These are phyloP conservation scores for Ennomos fuscantarius DNA, from an alignment of 2,888 invertebrate genomes.

Conservation along the genomic window DNA sequence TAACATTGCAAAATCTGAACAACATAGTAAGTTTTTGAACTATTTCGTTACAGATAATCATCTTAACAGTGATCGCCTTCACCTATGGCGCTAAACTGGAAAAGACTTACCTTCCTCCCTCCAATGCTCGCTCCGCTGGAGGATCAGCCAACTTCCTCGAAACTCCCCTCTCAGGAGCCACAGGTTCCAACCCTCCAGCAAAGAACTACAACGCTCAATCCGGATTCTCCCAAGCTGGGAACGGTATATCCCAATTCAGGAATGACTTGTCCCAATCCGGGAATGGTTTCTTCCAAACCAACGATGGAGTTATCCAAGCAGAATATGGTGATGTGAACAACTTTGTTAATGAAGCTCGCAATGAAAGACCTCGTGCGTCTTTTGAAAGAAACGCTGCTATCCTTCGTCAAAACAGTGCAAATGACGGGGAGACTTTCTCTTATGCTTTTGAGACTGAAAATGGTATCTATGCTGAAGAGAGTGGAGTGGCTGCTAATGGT, in stretches of 20 bases:
- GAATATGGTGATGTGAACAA: conserved; percentile 44
- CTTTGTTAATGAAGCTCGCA: conserved; percentile 42
- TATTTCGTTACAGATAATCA: conserved; percentile 58
- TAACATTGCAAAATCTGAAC: too few species aligned
- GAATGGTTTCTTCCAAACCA: conserved; percentile 36
- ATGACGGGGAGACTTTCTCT: conserved; percentile 71
- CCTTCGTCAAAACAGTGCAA: conserved; percentile 68
- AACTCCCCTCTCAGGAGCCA: conserved; percentile 49
- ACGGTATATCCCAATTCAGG: conserved; percentile 24
- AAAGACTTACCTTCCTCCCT: conserved; percentile 72
- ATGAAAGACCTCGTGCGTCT: conserved; percentile 69
- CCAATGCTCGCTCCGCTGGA: conserved; percentile 57
- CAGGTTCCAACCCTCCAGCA: conserved; percentile 13
- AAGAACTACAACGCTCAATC: conserved; percentile 27
- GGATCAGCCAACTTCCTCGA: conserved; percentile 64
- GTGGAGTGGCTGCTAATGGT: conserved; percentile 72
- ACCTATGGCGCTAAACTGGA: conserved; percentile 70
- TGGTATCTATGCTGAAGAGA: conserved; percentile 74
- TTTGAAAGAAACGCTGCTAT: conserved; percentile 73
- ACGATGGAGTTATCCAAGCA: conserved; percentile 30
- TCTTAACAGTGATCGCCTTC: conserved; percentile 60
- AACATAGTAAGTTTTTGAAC: background rate
- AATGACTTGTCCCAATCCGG: conserved; percentile 39
- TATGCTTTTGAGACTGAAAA: conserved; percentile 77
- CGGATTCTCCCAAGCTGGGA: conserved; percentile 26